These are phyloP conservation scores for Antigone vipio DNA, from an alignment of 2,113 vertebrate genomes.

Conservation along the genomic window DNA sequence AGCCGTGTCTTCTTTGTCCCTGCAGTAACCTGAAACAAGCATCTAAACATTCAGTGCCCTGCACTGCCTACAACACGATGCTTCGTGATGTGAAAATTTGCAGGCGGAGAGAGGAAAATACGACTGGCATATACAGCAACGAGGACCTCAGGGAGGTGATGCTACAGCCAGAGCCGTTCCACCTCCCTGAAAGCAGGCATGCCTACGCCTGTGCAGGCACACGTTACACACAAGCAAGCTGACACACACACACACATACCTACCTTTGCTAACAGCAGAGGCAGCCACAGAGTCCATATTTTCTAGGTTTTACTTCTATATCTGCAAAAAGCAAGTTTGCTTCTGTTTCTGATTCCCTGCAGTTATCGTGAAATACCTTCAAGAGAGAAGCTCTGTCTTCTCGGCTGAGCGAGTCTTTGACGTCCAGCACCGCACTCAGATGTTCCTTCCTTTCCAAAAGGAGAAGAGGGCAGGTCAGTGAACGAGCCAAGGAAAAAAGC, in stretches of 20 bases:
- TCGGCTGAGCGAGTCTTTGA: slow-evolving; percentile 21
- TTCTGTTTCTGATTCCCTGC: neutral
- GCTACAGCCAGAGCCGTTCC: neutral
- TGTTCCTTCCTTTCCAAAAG: slow-evolving; percentile 56
- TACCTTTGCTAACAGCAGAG: slow-evolving; percentile 55
- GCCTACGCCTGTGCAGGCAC: neutral
- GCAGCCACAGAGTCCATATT: neutral
- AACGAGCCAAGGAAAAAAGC: neutral
- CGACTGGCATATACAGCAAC: fast-evolving
- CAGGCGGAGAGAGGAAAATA: neutral
- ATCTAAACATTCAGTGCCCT: neutral
- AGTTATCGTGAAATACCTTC: neutral
- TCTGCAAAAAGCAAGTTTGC: slow-evolving; percentile 39
- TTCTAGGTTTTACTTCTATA: slow-evolving; percentile 36
- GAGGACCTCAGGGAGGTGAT: neutral
- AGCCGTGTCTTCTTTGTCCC: neutral
- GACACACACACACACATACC: neutral
- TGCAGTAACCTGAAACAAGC: neutral
- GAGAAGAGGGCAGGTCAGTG: neutral
- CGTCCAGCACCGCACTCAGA: slow-evolving; percentile 40
- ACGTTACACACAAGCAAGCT: neutral
- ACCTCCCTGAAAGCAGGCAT: neutral
- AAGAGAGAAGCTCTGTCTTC: slow-evolving; percentile 43
- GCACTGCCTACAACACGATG: neutral
- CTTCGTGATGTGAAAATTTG: neutral